Percentiles rank a stretch among this genome's conserved stretches.
Conservation (phyloP, 2,797 vertebrate genomes). For the Trichosurus vulpecula region DNA sequence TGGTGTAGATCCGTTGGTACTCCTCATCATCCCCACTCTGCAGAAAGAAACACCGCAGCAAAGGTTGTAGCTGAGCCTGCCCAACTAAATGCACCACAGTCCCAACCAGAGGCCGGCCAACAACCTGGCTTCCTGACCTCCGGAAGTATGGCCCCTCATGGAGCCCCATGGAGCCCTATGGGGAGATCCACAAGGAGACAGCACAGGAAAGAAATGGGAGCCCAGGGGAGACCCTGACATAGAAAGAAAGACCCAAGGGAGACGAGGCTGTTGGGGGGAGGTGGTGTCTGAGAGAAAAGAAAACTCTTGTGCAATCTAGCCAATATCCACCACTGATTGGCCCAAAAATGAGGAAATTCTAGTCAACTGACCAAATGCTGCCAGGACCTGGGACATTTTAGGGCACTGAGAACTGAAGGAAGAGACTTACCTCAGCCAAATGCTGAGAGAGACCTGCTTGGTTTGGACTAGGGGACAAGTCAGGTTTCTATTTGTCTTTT, state of each 20-base stretch:
- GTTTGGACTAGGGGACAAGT: not conserved
- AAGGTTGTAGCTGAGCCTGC: conserved; percentile 57
- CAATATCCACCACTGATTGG: not conserved
- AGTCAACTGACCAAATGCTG: not conserved
- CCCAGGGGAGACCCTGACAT: not conserved
- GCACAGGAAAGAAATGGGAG: not conserved
- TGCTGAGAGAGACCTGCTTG: not conserved
- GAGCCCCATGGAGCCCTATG: not conserved
- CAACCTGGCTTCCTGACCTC: not conserved
- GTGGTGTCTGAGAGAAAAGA: not conserved
- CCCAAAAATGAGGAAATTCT: not conserved
- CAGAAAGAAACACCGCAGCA: conserved; percentile 55
- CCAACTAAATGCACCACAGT: not conserved
- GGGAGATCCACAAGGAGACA: not conserved
- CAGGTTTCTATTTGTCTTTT: not conserved
- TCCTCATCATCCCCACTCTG: conserved; percentile 97
- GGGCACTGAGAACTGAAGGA: not conserved
- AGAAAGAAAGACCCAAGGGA: not conserved
- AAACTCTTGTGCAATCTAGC: not conserved
- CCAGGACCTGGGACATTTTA: not conserved
- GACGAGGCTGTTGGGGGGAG: not conserved
- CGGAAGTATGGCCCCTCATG: not conserved
- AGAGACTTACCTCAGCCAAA: not conserved
- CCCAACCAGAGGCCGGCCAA: conserved; percentile 51
- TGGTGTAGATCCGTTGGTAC: conserved; percentile 94